Base-by-base conservation (phyloP, 2,888 invertebrate species). In the Cryptocheilus praepositus region DNA sequence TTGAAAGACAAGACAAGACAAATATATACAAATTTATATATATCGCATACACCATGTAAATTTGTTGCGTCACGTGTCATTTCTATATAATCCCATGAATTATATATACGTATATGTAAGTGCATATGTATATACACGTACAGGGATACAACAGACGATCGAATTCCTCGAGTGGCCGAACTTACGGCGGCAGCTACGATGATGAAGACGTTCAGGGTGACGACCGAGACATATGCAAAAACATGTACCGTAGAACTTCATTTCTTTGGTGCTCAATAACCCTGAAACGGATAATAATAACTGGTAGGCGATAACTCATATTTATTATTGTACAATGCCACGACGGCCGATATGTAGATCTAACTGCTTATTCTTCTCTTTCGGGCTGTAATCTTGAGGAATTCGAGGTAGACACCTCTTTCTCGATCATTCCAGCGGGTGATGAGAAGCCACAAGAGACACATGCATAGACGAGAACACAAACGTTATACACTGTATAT, bases 101-200 rank as follows among this genome's bases (percentile, higher is more conserved):
- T 36, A 36, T 36, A 36, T 36, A 36, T 36, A 36, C 13, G 11
- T 11, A 36, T 36, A 36, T 36, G 11, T 36, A 36, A 36, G 11
- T 36, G 13, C 36, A 36, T 36, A 36, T 36, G 36, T 36, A 11
- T 8, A 36, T 36, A 36, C 36, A 11, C 11, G 36, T 36, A 36
- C 36, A 36, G 7, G 11, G 3, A 11, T 36, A 11, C 11, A 58
- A 54, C 19, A 51, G 55, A 28, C 22, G 25, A 51, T 71, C 67
- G 67, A 70, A 75, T 75, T 77, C 65, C 70, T 71, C 73, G 75
- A 69, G 63, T 65, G 52, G 64, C 57, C 46, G 28, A 67, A 69
- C 46, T 65, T 21, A 25, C 57, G 64, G 51, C 45, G 52, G 54
- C 45, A 19, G 18, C n/a, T n/a, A n/a, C n/a, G n/a, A n/a, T n/a